Evolutionary conservation across 2,113 vertebrate species (phyloP).

Genomic region (Rhinopithecus roxellana): DNA sequence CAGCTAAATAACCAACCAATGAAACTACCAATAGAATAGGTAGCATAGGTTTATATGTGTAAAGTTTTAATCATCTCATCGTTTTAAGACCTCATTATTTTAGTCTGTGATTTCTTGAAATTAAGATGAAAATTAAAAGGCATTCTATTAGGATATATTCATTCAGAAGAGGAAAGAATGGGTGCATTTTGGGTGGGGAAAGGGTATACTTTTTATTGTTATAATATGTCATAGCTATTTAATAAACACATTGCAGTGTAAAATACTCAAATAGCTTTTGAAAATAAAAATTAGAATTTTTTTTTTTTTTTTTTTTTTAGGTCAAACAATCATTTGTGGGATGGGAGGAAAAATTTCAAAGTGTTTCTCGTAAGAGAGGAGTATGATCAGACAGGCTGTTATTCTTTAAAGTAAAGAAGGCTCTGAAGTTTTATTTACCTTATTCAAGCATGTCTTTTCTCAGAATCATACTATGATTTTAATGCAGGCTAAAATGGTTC

Average conservation of each 20-base stretch:
- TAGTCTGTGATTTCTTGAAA: background rate
- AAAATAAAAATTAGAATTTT: background rate
- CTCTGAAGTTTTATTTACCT: background rate
- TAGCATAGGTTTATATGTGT: background rate
- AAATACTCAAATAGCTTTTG: background rate
- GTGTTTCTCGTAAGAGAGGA: background rate
- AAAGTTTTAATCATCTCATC: background rate
- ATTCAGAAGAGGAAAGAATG: background rate
- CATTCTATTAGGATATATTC: background rate
- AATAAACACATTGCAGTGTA: background rate
- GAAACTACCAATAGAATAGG: background rate
- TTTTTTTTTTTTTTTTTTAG: background rate
- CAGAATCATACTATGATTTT: constrained; percentile 2
- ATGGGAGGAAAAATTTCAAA: background rate
- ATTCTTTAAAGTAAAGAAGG: background rate
- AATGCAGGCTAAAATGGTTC: background rate
- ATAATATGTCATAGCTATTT: background rate
- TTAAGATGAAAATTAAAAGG: background rate
- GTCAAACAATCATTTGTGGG: background rate
- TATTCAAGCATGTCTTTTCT: background rate
- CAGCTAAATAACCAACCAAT: background rate
- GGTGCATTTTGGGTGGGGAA: background rate
- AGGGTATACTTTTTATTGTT: background rate
- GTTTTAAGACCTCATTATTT: background rate
- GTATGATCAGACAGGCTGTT: background rate